Percentiles rank a stretch among this genome's conserved stretches.
Conservation (phyloP, 2,113 vertebrate genomes). For the Symphodus melops region DNA sequence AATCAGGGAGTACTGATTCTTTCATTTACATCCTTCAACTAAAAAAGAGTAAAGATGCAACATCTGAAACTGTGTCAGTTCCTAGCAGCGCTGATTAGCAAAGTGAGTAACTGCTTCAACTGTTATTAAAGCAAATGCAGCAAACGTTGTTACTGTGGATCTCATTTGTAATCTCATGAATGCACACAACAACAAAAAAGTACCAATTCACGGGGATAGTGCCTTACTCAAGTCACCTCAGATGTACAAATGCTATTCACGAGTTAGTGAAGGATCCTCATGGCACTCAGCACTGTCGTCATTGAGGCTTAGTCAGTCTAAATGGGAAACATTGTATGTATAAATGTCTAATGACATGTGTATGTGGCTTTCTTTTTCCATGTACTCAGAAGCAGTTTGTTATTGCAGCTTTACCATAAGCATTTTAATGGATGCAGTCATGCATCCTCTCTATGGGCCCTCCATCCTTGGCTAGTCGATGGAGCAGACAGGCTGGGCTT, state of each 20-base stretch:
- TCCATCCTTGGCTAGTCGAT: conserved; percentile 78
- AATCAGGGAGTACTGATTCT: conserved; percentile 61
- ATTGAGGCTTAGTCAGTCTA: conserved; percentile 49
- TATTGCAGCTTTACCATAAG: conserved; percentile 40
- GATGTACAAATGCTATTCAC: conserved; percentile 19
- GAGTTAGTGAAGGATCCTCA: conserved; percentile 20
- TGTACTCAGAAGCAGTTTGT: conserved; percentile 14
- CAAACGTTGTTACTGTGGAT: neutral
- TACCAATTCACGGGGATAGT: neutral
- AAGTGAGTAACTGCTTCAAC: conserved; percentile 4
- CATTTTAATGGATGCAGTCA: conserved; percentile 78
- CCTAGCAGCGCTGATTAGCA: conserved; percentile 14
- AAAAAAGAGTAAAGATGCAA: conserved; percentile 28
- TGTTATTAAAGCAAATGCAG: conserved; percentile 1
- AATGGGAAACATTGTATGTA: conserved; percentile 59
- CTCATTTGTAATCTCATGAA: neutral
- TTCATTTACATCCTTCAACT: conserved; percentile 44
- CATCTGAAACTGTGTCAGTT: conserved; percentile 23
- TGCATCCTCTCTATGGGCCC: conserved; percentile 74
- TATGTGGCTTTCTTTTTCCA: conserved; percentile 21
- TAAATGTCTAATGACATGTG: conserved; percentile 56
- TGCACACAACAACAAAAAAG: conserved; percentile 3
- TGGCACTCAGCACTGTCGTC: conserved; percentile 36
- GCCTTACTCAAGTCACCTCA: conserved; percentile 17
- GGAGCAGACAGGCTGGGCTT: conserved; percentile 73